Conservation (phyloP, 2,797 vertebrate genomes). For the Alosa sapidissima region DNA sequence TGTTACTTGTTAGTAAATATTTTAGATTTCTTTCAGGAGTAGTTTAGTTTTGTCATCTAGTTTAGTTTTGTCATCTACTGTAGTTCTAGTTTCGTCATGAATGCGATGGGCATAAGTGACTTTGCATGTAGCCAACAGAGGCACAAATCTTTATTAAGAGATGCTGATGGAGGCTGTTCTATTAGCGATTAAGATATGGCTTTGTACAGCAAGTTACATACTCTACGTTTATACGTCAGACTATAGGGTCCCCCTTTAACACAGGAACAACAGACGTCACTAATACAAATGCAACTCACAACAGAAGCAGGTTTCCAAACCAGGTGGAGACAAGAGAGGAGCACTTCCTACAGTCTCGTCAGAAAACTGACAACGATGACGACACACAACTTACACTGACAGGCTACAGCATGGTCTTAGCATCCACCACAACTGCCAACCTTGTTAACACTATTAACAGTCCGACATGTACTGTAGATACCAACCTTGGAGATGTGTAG, state of each 20-base stretch:
- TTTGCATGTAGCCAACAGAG: not conserved
- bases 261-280: not conserved
- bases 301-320: conserved; percentile 5
- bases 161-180: not conserved
- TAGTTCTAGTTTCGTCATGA: conserved; percentile 25
- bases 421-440: conserved; percentile 15
- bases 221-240: not conserved
- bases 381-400: not conserved
- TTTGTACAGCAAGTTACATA: conserved; percentile 8
- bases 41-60: conserved; percentile 1
- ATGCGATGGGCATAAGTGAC: not conserved
- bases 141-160: not conserved
- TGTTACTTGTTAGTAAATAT: conserved; percentile 20
- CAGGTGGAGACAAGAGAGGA: not conserved
- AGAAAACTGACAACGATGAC: not conserved
- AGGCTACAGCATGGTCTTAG: not conserved
- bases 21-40: not conserved
- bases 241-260: conserved; percentile 19
- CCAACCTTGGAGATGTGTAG: not conserved
- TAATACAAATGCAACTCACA: conserved; percentile 2
- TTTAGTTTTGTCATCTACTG: conserved; percentile 14
- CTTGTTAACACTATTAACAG: not conserved
- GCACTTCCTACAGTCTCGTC: not conserved
- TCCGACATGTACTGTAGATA: not conserved
- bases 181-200: not conserved